Evolutionary conservation across 37 sponge, comb jelly and placozoan genomes (phyloP).

Genomic region (Spongilla lacustris): DNA sequence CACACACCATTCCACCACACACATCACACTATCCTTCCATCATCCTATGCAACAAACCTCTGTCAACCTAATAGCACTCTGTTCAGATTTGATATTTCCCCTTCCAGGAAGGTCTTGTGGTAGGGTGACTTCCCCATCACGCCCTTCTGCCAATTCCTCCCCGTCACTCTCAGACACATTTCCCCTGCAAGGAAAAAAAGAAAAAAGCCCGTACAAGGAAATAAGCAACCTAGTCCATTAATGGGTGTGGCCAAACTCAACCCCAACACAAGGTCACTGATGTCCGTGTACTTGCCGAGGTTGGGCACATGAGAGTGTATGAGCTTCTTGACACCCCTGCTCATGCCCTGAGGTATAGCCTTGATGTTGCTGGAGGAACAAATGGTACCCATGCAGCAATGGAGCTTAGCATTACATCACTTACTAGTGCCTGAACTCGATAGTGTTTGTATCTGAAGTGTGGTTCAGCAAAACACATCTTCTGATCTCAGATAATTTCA

Average conservation of each 20-base stretch:
- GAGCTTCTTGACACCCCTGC: slow-evolving; percentile 72
- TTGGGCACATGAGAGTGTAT: slow-evolving; percentile 51
- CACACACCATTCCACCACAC: not conserved
- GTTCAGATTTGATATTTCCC: slow-evolving; percentile 64
- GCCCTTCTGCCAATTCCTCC: slow-evolving; percentile 66
- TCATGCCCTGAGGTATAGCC: slow-evolving; percentile 67
- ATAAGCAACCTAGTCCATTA: not conserved
- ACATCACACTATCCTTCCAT: not conserved
- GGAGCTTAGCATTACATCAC: slow-evolving; percentile 9
- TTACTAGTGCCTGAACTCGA: slow-evolving; percentile 88
- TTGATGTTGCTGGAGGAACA: slow-evolving; percentile 52
- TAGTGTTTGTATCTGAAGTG: slow-evolving; percentile 35
- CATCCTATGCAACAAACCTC: slow-evolving; percentile 53
- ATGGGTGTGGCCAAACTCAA: slow-evolving; percentile 30
- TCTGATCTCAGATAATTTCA: slow-evolving; percentile 66
- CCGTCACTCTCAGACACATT: slow-evolving; percentile 85
- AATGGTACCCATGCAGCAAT: not conserved
- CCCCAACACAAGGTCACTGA: slow-evolving; percentile 81
- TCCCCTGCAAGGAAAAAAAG: slow-evolving; percentile 34
- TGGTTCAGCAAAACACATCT: slow-evolving; percentile 76
- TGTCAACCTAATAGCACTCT: slow-evolving; percentile 73
- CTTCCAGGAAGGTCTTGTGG: slow-evolving; percentile 81
- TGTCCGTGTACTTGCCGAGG: slow-evolving; percentile 73
- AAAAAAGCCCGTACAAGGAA: not conserved
- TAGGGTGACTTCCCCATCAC: slow-evolving; percentile 61